Evolutionary conservation across 2,797 vertebrate genomes (phyloP).

Genomic region (Menidia menidia): DNA sequence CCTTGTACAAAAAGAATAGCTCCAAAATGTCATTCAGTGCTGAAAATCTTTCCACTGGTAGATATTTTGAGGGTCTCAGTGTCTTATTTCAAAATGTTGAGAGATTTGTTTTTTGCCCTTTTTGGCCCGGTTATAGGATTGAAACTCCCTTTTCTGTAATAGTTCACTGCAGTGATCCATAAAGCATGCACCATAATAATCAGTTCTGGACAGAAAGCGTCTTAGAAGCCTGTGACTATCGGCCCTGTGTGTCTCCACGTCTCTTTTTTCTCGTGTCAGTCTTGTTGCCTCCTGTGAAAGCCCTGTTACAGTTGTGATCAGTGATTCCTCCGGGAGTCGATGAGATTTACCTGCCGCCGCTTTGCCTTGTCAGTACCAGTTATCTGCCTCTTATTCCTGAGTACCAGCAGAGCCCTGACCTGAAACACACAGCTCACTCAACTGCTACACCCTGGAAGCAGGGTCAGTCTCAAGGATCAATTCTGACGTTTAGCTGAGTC

Average conservation of each 20-base stretch:
- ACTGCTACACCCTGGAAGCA: not conserved
- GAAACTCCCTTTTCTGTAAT: conserved; percentile 1
- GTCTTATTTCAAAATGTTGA: conserved; percentile 1
- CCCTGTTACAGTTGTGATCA: conserved; percentile 50
- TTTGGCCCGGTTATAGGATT: not conserved
- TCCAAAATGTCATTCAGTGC: conserved; percentile 71
- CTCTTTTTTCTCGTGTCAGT: conserved; percentile 22
- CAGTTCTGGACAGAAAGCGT: conserved; percentile 15
- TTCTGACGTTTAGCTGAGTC: conserved; percentile 19
- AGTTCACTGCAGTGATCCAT: conserved; percentile 11
- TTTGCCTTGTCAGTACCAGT: conserved; percentile 58
- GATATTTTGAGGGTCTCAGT: not conserved
- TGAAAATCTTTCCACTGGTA: conserved; percentile 6
- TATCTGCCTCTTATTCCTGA: conserved; percentile 51
- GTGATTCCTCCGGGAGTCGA: conserved; percentile 53
- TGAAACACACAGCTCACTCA: conserved; percentile 25
- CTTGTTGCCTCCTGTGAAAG: conserved; percentile 3
- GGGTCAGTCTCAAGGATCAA: conserved; percentile 33
- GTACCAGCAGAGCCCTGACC: conserved; percentile 35
- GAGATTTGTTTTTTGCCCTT: not conserved
- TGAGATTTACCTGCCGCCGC: conserved; percentile 61
- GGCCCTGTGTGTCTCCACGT: conserved; percentile 27
- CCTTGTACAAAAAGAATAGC: conserved; percentile 20
- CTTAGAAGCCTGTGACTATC: conserved; percentile 10
- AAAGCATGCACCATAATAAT: not conserved